phyloP scores from a whole-genome alignment of 2,113 vertebrate genomes.

The Tylochromis polylepis region DNA sequence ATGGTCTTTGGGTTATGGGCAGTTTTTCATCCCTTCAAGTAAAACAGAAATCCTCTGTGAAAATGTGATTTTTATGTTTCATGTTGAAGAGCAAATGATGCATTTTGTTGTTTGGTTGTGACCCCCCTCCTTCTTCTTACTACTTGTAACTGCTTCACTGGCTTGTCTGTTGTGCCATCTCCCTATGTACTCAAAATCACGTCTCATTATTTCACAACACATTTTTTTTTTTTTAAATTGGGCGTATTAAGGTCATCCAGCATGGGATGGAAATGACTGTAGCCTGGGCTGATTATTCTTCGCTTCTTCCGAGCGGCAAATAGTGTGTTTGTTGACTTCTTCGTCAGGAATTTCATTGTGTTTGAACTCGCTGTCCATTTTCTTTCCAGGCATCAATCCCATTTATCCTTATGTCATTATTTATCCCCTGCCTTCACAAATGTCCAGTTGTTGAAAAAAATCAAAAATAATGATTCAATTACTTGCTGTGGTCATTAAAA shows the following conservation, averaged over 20 bases:
- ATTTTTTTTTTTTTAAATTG: slow-evolving; percentile 3
- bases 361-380: slow-evolving; percentile 4
- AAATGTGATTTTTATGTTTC: slow-evolving; percentile 41
- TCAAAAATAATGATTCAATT: slow-evolving; percentile 36
- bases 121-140: neutral
- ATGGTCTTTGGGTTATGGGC: neutral
- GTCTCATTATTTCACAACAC: slow-evolving; percentile 52
- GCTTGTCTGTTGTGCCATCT: slow-evolving; percentile 23
- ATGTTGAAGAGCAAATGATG: slow-evolving; percentile 22
- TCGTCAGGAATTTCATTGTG: slow-evolving; percentile 29
- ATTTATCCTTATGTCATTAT: slow-evolving; percentile 25
- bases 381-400: slow-evolving; percentile 11
- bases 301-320: slow-evolving; percentile 22
- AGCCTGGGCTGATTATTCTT: slow-evolving; percentile 25
- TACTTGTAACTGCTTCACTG: slow-evolving; percentile 44
- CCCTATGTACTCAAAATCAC: slow-evolving; percentile 6
- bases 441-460: slow-evolving; percentile 40
- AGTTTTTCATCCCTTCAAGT: neutral
- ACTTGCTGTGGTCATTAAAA: slow-evolving; percentile 37
- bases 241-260: slow-evolving; percentile 52
- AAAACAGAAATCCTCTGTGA: slow-evolving; percentile 12
- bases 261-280: slow-evolving; percentile 18
- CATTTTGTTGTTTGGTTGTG: slow-evolving; percentile 40
- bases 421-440: slow-evolving; percentile 19
- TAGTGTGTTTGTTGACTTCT: slow-evolving; percentile 18